Evolutionary conservation across 1,140 invertebrate species (phyloP).

Genomic region (Tetramorium simillimum): DNA sequence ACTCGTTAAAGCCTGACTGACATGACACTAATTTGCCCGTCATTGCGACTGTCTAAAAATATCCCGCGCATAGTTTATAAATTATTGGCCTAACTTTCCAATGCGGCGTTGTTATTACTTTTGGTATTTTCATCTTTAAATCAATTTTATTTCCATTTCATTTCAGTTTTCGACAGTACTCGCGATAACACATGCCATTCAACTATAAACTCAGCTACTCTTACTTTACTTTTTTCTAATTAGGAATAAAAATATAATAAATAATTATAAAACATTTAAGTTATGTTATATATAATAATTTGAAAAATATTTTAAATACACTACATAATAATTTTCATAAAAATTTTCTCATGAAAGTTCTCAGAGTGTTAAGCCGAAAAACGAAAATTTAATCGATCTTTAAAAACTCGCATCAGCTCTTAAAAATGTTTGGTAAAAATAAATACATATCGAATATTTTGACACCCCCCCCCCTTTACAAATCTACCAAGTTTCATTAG

Average conservation of each 20-base stretch:
- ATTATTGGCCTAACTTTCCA: background rate
- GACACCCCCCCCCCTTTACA: too few species aligned
- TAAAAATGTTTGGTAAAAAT: too few species aligned
- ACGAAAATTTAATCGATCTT: too few species aligned
- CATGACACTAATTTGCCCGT: constrained; percentile 7
- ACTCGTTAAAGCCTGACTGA: constrained; percentile 33
- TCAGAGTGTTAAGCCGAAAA: background rate
- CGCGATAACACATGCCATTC: background rate
- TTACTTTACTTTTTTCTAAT: background rate
- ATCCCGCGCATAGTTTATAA: background rate
- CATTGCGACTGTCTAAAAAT: background rate
- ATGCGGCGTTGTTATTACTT: background rate
- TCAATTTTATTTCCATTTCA: background rate
- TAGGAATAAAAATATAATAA: too few species aligned
- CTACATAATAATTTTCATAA: background rate
- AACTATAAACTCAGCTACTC: background rate
- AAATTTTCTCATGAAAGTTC: background rate
- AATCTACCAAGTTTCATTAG: too few species aligned
- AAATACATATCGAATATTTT: too few species aligned
- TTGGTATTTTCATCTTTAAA: background rate
- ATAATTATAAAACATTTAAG: too few species aligned
- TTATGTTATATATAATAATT: background rate
- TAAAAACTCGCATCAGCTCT: too few species aligned
- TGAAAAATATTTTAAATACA: background rate
- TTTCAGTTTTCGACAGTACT: background rate